Evolutionary conservation across 2,888 invertebrate species (phyloP), one percentile per base, ranked within the genome.

Genomic region (Xanthia togata): DNA sequence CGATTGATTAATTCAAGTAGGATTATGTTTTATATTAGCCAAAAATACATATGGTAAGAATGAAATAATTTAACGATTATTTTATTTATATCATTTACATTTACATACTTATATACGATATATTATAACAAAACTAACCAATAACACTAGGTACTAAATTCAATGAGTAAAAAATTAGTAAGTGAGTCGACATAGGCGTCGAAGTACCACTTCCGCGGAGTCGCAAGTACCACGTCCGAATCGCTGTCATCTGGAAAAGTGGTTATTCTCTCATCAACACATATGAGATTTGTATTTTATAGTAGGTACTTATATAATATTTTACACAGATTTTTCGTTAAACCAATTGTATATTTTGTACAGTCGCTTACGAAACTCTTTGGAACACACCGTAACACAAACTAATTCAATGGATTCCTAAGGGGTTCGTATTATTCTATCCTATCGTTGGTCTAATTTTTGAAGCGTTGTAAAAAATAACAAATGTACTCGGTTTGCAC

Each of bases 401-500:
- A 44, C 26, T 31, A 4, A 11, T 47, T 2, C 2, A 0, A 41
- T 1, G 26, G 20, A 23, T 77, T 55, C 12, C 2, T 53, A 64
- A 65, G 17, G 23, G 12, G 17, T 50, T 35, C 50, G 8, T 41
- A 1, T n/a, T 47, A 20, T 31, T 50, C 4, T 9, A 14, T 41
- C 12, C 26, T 69, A 17, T 4, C 14, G 17, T 41, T 57, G 8
- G 14, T 35, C 35, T 20, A 57, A 50, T 41, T 62, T 67, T 76
- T 76, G 17, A 50, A 41, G 6, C 44, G 31, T 50, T 74, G 55
- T 41, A 82, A 77, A 82, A 81, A 81, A 78, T 68, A 86, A 84
- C 65, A 67, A 79, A 84, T 80, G 65, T 68, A 76, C 71, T 79
- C 26, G 55, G 76, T 78, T 84, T 78, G 76, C 77, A 80, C 44